Conservation (phyloP, 2,888 invertebrate species). For the Arge pagana region DNA sequence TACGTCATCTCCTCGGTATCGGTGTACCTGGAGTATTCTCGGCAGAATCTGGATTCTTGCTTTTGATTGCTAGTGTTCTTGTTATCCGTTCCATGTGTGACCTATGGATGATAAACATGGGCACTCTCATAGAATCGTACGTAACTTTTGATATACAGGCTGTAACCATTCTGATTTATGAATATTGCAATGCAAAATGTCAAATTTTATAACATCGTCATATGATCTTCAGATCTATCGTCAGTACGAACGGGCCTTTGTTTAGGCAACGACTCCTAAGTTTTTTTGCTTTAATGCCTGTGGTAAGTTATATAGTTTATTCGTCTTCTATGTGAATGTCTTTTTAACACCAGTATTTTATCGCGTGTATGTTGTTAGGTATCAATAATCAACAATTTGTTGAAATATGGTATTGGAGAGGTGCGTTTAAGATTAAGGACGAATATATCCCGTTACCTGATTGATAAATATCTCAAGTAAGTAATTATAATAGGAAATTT, state of each 20-base stretch:
- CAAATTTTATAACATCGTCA: too few species aligned
- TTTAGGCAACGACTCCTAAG: slow-evolving; percentile 77
- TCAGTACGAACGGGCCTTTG: slow-evolving; percentile 78
- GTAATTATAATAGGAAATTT: too few species aligned
- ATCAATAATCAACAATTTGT: slow-evolving; percentile 88
- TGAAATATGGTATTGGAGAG: slow-evolving; percentile 95
- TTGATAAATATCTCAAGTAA: slow-evolving; percentile 91
- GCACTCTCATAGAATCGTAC: slow-evolving; percentile 91
- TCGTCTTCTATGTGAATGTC: neutral
- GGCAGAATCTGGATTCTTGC: slow-evolving; percentile 74
- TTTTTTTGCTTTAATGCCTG: slow-evolving; percentile 84
- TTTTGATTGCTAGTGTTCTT: slow-evolving; percentile 78
- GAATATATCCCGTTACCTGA: slow-evolving; percentile 83
- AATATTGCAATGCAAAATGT: too few species aligned
- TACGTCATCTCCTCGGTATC: slow-evolving; percentile 65
- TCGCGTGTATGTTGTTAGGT: slow-evolving; percentile 64
- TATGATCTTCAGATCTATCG: slow-evolving; percentile 77
- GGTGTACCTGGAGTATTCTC: slow-evolving; percentile 77
- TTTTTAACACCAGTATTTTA: neutral
- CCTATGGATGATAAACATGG: slow-evolving; percentile 95
- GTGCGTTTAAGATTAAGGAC: slow-evolving; percentile 88
- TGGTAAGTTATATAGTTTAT: slow-evolving; percentile 64
- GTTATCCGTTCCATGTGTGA: slow-evolving; percentile 92
- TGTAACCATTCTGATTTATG: neutral
- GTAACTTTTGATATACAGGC: slow-evolving; percentile 30